Conservation (phyloP, 2,888 invertebrate genomes). For the Hirtodrosophila trivittata region DNA sequence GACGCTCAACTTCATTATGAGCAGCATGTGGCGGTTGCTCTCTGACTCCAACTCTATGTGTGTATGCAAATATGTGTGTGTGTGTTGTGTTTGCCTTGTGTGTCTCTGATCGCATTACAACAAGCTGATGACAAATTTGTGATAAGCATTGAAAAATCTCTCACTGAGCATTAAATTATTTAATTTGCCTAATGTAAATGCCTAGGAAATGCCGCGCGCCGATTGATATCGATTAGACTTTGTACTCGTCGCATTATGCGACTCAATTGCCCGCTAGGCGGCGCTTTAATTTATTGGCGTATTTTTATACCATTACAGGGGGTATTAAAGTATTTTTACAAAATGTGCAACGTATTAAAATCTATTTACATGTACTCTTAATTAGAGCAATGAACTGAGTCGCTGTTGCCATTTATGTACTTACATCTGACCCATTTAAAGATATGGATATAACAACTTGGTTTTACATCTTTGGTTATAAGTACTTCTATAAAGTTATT, state of each 20-base stretch:
- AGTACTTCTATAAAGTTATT: no score
- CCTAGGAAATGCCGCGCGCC: conserved; percentile 42
- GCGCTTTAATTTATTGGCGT: conserved; percentile 55
- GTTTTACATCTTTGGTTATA: no score
- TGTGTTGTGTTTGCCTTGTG: conserved; percentile 2
- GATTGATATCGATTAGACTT: conserved; percentile 45
- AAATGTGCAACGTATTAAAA: no score
- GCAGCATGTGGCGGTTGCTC: conserved; percentile 46
- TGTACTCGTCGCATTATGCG: conserved; percentile 27
- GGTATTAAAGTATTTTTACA: no score
- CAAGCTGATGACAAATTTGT: conserved; percentile 75
- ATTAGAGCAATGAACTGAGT: no score
- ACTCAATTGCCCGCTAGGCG: conserved; percentile 50
- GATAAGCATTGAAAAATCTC: conserved; percentile 66
- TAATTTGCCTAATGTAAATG: conserved; percentile 60
- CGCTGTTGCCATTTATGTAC: no score
- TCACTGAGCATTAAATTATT: conserved; percentile 55
- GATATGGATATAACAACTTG: no score
- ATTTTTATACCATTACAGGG: conserved; percentile 1
- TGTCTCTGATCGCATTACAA: conserved; percentile 57
- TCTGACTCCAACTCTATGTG: conserved; percentile 27
- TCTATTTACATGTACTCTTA: neutral
- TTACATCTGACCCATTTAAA: no score
- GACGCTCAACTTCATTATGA: conserved; percentile 72
- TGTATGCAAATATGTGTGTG: neutral